Base-by-base conservation (phyloP, 2,113 vertebrate genomes). In the Elachura formosa region DNA sequence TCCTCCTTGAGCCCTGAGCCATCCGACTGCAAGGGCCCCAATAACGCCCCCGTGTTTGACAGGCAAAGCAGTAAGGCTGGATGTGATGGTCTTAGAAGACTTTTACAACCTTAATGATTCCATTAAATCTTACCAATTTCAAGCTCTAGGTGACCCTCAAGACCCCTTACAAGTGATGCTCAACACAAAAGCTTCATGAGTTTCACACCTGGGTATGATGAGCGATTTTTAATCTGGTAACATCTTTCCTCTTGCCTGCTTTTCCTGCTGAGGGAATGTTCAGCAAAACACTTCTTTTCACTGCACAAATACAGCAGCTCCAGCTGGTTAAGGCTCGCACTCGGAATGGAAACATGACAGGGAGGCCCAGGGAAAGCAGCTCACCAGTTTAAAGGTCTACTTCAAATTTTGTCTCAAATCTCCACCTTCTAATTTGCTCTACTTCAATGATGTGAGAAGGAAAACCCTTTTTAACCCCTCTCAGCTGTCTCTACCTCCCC, bases 21-120 rank as follows among this genome's bases (percentile, higher is more conserved):
- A 11, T 5, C 12, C 1, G 3, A 31, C 36, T 33, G 48, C 55
- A 5, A 10, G 17, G 38, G 34, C 33, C 25, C 51, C 3, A 2
- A 0, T 2, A 64, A 12, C 12, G 24, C 28, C 61, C 15, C 19
- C 0, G 0, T 0, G 7, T 21, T 45, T 38, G 20, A 38, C 38
- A 48, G 22, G 11, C 3, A 2, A n/a, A 62, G 24, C 51, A 25
- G 7, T 1, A 24, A 31, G 6, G 17, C 0, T 26, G 54, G 54
- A 41, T 18, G 23, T 16, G 8, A 26, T 46, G 3, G 23, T 11
- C 46, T 48, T 17, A 20, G 4, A 28, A 8, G 4, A 33, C 22
- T 41, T 61, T 48, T 28, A 14, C 34, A 68, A 31, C 8, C 8
- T 55, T 20, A 41, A 15, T 15, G 12, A 43, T 5, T 68, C 29